Conservation (phyloP, 2,888 invertebrate genomes). For the Quadroppia sp. region DNA sequence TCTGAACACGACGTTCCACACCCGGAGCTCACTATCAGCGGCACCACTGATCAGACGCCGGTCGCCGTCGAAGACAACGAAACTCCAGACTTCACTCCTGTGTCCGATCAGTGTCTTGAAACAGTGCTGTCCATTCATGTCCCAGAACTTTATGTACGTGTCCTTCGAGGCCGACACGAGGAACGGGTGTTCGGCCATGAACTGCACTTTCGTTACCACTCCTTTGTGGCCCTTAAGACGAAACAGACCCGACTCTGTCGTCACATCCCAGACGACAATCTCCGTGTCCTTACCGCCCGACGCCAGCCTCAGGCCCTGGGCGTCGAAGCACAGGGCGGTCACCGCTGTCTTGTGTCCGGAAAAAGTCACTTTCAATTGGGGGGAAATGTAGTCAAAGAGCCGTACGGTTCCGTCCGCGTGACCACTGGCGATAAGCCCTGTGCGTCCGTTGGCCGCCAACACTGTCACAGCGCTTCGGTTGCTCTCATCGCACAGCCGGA, state of each 20-base stretch:
- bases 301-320: conserved; percentile 73
- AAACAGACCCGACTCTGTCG: conserved; percentile 82
- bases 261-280: conserved; percentile 88
- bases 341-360: conserved; percentile 80
- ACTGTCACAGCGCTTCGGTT: neutral
- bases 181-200: conserved; percentile 55
- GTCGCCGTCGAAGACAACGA: conserved; percentile 72
- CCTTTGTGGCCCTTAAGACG: conserved; percentile 89
- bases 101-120: conserved; percentile 85
- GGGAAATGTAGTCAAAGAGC: conserved; percentile 69
- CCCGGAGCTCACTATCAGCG: conserved; percentile 73
- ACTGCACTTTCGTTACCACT: conserved; percentile 62
- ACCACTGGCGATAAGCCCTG: conserved; percentile 69
- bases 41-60: conserved; percentile 81
- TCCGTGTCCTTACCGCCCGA: conserved; percentile 92
- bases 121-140: conserved; percentile 87
- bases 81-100: conserved; percentile 74
- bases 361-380: conserved; percentile 65
- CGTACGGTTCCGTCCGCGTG: conserved; percentile 83
- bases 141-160: conserved; percentile 94
- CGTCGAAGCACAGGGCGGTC: conserved; percentile 75
- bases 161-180: conserved; percentile 82
- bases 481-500: conserved; percentile 14
- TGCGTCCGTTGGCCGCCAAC: conserved; percentile 16
- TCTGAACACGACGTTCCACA: conserved; percentile 70